Base-by-base conservation (phyloP, 2,888 invertebrate species). In the Trimorus sp. region DNA sequence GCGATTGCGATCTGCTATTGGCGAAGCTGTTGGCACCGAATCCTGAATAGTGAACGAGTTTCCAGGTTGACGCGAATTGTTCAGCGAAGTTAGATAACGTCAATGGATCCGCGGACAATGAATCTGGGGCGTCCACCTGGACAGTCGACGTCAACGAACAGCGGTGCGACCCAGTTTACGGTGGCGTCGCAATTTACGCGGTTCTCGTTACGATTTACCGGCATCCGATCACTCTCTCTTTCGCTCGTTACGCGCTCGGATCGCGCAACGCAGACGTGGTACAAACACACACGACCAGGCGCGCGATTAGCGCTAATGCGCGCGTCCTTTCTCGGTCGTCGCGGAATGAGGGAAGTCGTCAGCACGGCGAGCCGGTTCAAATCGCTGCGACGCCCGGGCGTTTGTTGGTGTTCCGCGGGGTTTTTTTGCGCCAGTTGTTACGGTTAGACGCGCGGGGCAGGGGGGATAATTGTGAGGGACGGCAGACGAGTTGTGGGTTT, bases 201-300 rank as follows among this genome's bases (percentile, higher is more conserved):
- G 59, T 66, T 66, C 66, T 26, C 63, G 58, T 65, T 53, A 49
- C 66, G 51, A 66, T 66, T 66, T 48, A 37, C 26, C 51, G 48
- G 54, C 42, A 59, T 45, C 68, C 73, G 42, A 74, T 79, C 79
- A 79, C 79, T 79, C 79, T 79, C 69, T 71, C 78, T 78, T 78
- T 80, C 74, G 63, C 59, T 59, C 73, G 79, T 79, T 79, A 68
- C 53, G 69, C 78, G 73, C 71, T 62, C 73, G 73, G 66, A 73
- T 73, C 79, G 62, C 73, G 66, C 73, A 73, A 79, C 26, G 26
- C 26, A 26, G 26, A 26, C 26, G 26, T 26, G 26, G 26, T 69
- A 73, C n/a, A n/a, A n/a, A n/a, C n/a, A n/a, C n/a, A n/a, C n/a
- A n/a, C n/a, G n/a, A n/a, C 26, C 54, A 58, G 56, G 73, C 79